A percentile compares a stretch with the other conserved stretches of the same genome.
phyloP scores from a whole-genome alignment of 2,888 invertebrate species.

The Hedya salicella region DNA sequence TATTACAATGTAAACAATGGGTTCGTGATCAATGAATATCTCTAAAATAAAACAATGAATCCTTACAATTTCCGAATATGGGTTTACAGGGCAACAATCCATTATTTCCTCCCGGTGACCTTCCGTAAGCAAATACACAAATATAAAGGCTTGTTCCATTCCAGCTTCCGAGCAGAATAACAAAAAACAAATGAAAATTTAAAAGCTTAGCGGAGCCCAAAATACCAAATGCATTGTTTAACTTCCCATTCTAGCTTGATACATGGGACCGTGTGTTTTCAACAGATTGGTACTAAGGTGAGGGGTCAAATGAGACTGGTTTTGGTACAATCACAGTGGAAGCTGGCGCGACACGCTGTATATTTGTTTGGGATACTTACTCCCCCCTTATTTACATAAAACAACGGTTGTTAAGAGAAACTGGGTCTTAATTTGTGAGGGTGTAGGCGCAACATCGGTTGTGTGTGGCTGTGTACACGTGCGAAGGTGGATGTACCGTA shows the following conservation, averaged over 20 bases:
- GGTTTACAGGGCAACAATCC: neutral
- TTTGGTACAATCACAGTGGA: conserved; percentile 60
- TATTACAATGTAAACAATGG: too few relatives aligned
- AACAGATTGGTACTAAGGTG: conserved; percentile 45
- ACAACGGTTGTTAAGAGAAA: conserved; percentile 53
- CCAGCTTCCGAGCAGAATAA: conserved; percentile 28
- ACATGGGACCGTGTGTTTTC: conserved; percentile 45
- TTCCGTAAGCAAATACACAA: conserved; percentile 21
- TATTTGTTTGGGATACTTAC: conserved; percentile 78
- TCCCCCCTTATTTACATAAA: conserved; percentile 74
- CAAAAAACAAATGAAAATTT: conserved; percentile 40
- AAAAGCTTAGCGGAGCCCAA: conserved; percentile 54
- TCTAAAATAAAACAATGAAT: neutral
- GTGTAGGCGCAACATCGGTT: conserved; percentile 61
- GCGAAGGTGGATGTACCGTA: conserved; percentile 51
- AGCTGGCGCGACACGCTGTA: conserved; percentile 73
- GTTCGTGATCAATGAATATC: too few relatives aligned
- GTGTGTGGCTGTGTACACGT: conserved; percentile 51
- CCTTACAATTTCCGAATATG: neutral
- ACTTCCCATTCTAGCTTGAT: conserved; percentile 52
- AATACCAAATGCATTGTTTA: conserved; percentile 62
- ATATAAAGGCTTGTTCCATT: too few relatives aligned
- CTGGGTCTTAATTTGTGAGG: conserved; percentile 57
- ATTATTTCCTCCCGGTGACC: conserved; percentile 8
- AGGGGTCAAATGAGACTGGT: conserved; percentile 61